A percentile compares a stretch with the other conserved stretches of the same genome.
Conservation (phyloP, 2,888 invertebrate genomes). For the Alloplasta piceator region DNA sequence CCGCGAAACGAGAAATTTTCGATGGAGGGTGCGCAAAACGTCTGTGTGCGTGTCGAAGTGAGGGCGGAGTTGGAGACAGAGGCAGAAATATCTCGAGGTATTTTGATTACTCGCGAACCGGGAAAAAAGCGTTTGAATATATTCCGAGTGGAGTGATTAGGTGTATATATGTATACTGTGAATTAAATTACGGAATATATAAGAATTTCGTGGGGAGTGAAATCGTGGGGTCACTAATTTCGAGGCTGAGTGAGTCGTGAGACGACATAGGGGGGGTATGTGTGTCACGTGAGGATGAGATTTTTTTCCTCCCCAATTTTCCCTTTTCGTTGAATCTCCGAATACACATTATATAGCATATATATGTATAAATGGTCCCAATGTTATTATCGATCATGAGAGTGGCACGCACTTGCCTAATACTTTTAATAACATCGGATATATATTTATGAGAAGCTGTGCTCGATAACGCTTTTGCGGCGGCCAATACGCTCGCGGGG, state of each 20-base stretch:
- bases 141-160: conserved; percentile 6
- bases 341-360: too few species aligned
- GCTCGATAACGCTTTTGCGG: conserved; percentile 25
- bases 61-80: not conserved
- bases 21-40: conserved; percentile 6
- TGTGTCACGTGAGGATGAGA: conserved; percentile 43
- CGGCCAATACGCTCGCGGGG: conserved; percentile 64
- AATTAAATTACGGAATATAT: conserved; percentile 21
- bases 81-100: conserved; percentile 4
- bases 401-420: conserved; percentile 16
- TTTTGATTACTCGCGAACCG: conserved; percentile 41
- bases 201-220: conserved; percentile 25
- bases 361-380: conserved; percentile 13
- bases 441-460: conserved; percentile 76
- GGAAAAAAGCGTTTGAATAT: conserved; percentile 19
- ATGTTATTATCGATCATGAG: conserved; percentile 48
- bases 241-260: conserved; percentile 12
- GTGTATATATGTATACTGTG: conserved; percentile 1
- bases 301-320: conserved; percentile 14
- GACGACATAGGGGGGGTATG: not conserved
- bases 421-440: conserved; percentile 76
- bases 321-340: not conserved
- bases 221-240: conserved; percentile 37
- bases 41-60: conserved; percentile 1
- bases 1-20: conserved; percentile 43